These are phyloP conservation scores for Emydocephalus ijimae DNA, from an alignment of 2,113 vertebrate genomes.

Conservation along the genomic window DNA sequence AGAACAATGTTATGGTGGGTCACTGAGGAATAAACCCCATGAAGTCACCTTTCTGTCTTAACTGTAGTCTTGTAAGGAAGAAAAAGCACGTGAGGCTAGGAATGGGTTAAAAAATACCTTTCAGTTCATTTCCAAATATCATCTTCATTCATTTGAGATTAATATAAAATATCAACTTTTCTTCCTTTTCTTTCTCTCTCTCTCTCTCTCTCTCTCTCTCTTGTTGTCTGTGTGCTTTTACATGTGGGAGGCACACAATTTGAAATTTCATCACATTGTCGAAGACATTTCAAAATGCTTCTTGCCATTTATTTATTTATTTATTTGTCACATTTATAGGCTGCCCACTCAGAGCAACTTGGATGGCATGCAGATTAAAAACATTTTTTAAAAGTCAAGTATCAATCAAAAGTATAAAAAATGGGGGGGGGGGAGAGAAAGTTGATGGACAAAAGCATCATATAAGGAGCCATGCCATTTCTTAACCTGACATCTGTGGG, in stretches of 20 bases:
- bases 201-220: too few species aligned
- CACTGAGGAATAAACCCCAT: background rate
- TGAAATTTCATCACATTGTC: background rate
- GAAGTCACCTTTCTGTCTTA: background rate
- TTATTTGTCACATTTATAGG: background rate
- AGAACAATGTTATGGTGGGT: background rate
- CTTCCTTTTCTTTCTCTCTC: too few species aligned
- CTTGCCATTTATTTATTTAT: background rate
- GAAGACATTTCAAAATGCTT: background rate
- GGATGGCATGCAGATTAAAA: background rate
- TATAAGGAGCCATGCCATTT: background rate
- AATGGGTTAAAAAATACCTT: background rate
- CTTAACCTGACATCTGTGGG: background rate
- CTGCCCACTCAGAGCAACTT: background rate
- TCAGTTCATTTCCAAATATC: background rate
- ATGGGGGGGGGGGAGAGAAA: background rate
- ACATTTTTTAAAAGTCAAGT: background rate
- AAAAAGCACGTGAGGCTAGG: background rate
- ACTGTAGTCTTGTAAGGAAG: background rate
- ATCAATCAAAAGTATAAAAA: background rate
- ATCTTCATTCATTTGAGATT: background rate
- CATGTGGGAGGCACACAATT: background rate
- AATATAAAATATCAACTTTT: background rate
- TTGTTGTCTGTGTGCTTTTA: background rate
- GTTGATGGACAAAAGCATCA: background rate